Conservation (phyloP, 2,797 vertebrate species). For the Microctenopoma steveboyesi region DNA sequence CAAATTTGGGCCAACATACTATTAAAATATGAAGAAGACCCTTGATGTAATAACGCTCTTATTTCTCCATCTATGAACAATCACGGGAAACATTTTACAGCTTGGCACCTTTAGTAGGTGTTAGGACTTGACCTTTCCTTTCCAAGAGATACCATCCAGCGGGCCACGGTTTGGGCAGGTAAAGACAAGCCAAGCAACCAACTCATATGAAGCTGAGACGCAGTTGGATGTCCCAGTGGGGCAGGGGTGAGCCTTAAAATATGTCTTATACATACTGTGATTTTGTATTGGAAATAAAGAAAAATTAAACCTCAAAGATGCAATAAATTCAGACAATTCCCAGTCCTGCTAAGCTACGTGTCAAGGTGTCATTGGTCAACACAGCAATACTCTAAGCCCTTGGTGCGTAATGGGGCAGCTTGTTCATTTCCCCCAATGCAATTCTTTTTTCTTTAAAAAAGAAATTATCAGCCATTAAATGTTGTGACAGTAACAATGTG, state of each 20-base stretch:
- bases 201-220: constrained; percentile 51
- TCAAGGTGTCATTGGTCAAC: too few relatives aligned
- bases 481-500: too few relatives aligned
- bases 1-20: constrained; percentile 38
- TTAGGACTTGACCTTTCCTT: constrained; percentile 48
- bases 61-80: constrained; percentile 51
- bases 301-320: not conserved
- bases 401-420: too few relatives aligned
- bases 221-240: constrained; percentile 19
- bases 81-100: constrained; percentile 35
- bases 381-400: too few relatives aligned
- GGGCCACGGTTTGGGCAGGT: constrained; percentile 37
- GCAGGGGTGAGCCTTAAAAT: constrained; percentile 54
- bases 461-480: too few relatives aligned
- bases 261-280: not conserved
- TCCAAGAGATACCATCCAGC: constrained; percentile 44
- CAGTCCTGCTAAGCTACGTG: too few relatives aligned
- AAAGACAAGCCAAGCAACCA: constrained; percentile 39
- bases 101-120: constrained; percentile 34
- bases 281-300: constrained; percentile 2
- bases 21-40: constrained; percentile 31
- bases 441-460: too few relatives aligned
- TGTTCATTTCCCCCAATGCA: too few relatives aligned
- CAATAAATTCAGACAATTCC: not conserved
- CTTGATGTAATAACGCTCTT: constrained; percentile 29